phyloP scores from a whole-genome alignment of 2,797 vertebrate genomes.

The Hemibagrus guttatus region DNA sequence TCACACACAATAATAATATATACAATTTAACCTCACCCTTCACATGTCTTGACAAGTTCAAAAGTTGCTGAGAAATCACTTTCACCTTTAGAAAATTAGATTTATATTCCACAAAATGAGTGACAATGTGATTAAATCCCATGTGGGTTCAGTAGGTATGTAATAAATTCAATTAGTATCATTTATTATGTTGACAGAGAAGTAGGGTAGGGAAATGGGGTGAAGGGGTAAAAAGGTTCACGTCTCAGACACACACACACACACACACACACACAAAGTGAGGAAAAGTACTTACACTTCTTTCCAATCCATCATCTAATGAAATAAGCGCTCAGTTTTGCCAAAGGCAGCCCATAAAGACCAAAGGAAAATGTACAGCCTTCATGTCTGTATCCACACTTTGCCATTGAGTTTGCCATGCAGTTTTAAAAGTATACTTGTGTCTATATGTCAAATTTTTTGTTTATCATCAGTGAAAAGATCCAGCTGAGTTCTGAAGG shows the following conservation, averaged over 20 bases:
- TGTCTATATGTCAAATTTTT: background rate
- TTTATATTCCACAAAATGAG: background rate
- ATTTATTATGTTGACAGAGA: background rate
- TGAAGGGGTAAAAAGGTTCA: background rate
- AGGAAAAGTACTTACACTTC: slow-evolving; percentile 78
- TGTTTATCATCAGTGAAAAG: background rate
- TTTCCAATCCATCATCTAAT: slow-evolving; percentile 84
- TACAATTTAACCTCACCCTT: slow-evolving; percentile 33
- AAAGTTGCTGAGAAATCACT: slow-evolving; percentile 26
- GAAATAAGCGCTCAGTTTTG: slow-evolving; percentile 63
- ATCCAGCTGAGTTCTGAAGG: slow-evolving; percentile 2
- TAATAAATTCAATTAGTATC: background rate
- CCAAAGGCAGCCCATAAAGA: slow-evolving; percentile 68
- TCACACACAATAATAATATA: background rate
- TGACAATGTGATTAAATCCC: background rate
- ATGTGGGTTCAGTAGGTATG: background rate
- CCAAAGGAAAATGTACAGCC: slow-evolving; percentile 69
- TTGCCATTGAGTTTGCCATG: slow-evolving; percentile 67
- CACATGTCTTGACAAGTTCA: slow-evolving; percentile 40
- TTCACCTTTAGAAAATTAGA: background rate
- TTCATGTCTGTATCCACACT: slow-evolving; percentile 63
- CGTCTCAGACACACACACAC: background rate
- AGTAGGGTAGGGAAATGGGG: background rate
- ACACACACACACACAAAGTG: slow-evolving; percentile 3
- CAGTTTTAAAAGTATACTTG: slow-evolving; percentile 23